Evolutionary conservation across 2,888 invertebrate species (phyloP).

Genomic region (Oligia latruncula): DNA sequence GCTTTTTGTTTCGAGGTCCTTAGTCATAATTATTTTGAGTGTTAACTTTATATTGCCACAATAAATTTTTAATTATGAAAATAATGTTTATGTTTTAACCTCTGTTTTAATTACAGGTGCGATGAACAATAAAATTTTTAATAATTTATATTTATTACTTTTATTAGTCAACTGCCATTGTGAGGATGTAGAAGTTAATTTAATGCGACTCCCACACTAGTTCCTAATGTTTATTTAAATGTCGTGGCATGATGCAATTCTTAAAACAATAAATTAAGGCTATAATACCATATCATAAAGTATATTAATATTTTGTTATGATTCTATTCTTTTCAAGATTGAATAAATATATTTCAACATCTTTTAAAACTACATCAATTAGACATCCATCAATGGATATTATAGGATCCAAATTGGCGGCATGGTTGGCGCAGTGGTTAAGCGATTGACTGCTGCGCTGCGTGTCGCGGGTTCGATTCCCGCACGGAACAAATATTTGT

Average conservation of each 20-base stretch:
- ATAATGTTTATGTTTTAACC: slow-evolving; percentile 42
- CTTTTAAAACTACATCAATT: background rate
- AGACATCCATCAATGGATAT: background rate
- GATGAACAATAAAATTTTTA: slow-evolving; percentile 27
- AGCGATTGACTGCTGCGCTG: no score
- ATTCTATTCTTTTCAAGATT: background rate
- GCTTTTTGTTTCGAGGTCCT: slow-evolving; percentile 54
- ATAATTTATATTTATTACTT: slow-evolving; percentile 21
- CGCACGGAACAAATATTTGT: no score
- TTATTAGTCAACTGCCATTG: slow-evolving; percentile 11
- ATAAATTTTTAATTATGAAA: slow-evolving; percentile 56
- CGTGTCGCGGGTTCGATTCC: no score
- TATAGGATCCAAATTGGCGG: no score
- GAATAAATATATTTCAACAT: background rate
- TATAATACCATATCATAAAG: background rate
- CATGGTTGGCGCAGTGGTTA: no score
- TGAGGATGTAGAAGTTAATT: slow-evolving; percentile 10
- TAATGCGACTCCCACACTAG: slow-evolving; percentile 22
- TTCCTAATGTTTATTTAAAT: slow-evolving; percentile 13
- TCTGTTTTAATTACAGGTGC: slow-evolving; percentile 41
- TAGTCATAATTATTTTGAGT: slow-evolving; percentile 57
- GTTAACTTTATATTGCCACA: slow-evolving; percentile 47
- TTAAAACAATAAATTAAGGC: background rate
- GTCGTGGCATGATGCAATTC: slow-evolving; percentile 4
- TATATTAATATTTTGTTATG: background rate